Conservation (phyloP, 2,888 invertebrate species). For the Oconnorella tubifera region DNA sequence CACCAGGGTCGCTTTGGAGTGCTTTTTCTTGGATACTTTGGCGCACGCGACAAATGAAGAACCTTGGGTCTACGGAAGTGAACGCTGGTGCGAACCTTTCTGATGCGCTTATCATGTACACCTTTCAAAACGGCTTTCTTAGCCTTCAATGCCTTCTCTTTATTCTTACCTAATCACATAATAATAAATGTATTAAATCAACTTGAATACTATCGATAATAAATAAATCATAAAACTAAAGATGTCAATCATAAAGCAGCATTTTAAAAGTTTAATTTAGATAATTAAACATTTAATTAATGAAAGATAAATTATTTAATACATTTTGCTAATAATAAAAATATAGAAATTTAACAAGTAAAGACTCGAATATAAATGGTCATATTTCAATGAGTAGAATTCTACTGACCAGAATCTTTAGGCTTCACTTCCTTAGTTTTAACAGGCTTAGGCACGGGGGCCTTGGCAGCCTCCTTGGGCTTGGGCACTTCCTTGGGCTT, state of each 20-base stretch:
- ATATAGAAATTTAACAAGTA: too few species aligned
- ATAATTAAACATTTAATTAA: too few species aligned
- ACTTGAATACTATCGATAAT: too few species aligned
- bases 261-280: too few species aligned
- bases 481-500: constrained; percentile 27
- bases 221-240: too few species aligned
- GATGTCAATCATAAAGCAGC: too few species aligned
- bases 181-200: too few species aligned
- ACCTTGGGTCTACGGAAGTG: constrained; percentile 95
- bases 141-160: constrained; percentile 69
- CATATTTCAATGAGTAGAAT: too few species aligned
- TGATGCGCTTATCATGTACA: constrained; percentile 77
- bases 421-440: constrained; percentile 40
- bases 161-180: constrained; percentile 39
- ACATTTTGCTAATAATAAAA: too few species aligned
- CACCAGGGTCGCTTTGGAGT: constrained; percentile 88
- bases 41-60: constrained; percentile 80
- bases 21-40: constrained; percentile 92
- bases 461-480: constrained; percentile 25
- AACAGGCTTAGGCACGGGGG: constrained; percentile 23
- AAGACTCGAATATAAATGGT: too few species aligned
- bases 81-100: constrained; percentile 90
- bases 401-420: constrained; percentile 39
- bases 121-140: constrained; percentile 81
- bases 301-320: too few species aligned